phyloP scores from a whole-genome alignment of 23 tunicate species.

The Trididemnum clinides region DNA sequence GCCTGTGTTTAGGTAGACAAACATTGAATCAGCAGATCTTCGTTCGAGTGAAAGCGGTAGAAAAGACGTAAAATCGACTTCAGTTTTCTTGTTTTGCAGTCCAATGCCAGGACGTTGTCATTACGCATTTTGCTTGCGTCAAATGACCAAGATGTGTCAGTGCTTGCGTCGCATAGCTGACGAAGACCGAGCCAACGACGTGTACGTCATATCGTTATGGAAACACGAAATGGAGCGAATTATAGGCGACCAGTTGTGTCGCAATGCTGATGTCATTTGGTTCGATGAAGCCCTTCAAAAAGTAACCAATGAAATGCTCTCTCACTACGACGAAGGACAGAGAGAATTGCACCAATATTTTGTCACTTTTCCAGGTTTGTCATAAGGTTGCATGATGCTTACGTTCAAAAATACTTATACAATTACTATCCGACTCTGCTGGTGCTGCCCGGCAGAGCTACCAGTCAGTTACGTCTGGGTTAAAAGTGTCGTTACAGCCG shows the following conservation, averaged over 20 bases:
- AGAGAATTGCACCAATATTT: conserved; percentile 38
- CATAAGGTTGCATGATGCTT: no score
- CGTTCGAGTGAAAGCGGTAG: no score
- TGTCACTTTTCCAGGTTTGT: conserved; percentile 90
- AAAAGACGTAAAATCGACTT: no score
- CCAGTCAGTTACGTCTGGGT: no score
- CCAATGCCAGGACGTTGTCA: conserved; percentile 91
- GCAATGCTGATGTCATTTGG: conserved; percentile 77
- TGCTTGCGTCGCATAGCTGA: conserved; percentile 78
- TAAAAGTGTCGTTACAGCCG: no score
- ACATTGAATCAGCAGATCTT: no score
- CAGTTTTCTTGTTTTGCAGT: conserved; percentile 44
- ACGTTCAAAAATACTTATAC: no score
- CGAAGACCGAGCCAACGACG: conserved; percentile 70
- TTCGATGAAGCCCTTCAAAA: conserved; percentile 59
- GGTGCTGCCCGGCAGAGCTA: no score
- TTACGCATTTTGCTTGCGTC: conserved; percentile 84
- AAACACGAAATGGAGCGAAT: conserved; percentile 85
- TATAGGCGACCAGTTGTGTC: conserved; percentile 79
- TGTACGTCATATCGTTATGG: conserved; percentile 79
- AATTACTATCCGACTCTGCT: no score
- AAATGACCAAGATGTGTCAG: conserved; percentile 83
- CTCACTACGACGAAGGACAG: conserved; percentile 27
- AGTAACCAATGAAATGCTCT: conserved; percentile 44
- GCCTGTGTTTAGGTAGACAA: no score